Base-by-base conservation (phyloP, 2,797 vertebrate species). In the Muscicapa striata region DNA sequence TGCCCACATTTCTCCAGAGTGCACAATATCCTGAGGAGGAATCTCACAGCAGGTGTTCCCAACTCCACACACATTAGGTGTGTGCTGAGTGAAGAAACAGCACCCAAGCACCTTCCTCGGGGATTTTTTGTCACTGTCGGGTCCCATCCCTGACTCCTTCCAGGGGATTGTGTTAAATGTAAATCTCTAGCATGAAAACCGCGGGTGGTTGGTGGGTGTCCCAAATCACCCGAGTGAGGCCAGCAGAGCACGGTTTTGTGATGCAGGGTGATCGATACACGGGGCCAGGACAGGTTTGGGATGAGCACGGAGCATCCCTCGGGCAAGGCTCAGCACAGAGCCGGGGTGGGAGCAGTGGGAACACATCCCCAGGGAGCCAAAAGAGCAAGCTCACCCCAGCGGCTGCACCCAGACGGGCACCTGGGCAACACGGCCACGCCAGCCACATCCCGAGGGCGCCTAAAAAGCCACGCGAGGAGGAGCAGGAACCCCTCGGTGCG, bases 391-490 rank as follows among this genome's bases (percentile, higher is more conserved):
- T 62, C 9, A 22, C 61, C 32, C 40, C 40, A 2, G 4, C 0
- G 0, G 32, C 40, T 63, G 36, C 72, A 11, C 15, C 54, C 48
- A 3, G 41, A 2, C 1, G 5, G 36, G 17, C 48, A 26, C 41
- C 59, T 6, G 55, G 46, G 27, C 3, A 3, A 10, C 0, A 2
- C 2, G 1, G 29, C 23, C n/a, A n/a, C 72, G 13, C 8, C 57
- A 19, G 34, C 1, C 0, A 11, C 61, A 10, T 15, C 19, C 46
- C 51, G 18, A 19, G 22, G 22, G n/a, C 2, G 38, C 52, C 76
- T 5, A 32, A 34, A 24, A 75, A 67, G 0, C 2, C 13, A 3
- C 1, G 4, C 2, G 0, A 0, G n/a, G 21, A 4, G 10, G 38
- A 58, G 46, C 43, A 12, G 55, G 15, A 52, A 10, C 26, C 11